Evolutionary conservation across 2,113 vertebrate genomes (phyloP), one percentile per base, ranked within the genome.

Genomic region (Chaenocephalus aceratus): DNA sequence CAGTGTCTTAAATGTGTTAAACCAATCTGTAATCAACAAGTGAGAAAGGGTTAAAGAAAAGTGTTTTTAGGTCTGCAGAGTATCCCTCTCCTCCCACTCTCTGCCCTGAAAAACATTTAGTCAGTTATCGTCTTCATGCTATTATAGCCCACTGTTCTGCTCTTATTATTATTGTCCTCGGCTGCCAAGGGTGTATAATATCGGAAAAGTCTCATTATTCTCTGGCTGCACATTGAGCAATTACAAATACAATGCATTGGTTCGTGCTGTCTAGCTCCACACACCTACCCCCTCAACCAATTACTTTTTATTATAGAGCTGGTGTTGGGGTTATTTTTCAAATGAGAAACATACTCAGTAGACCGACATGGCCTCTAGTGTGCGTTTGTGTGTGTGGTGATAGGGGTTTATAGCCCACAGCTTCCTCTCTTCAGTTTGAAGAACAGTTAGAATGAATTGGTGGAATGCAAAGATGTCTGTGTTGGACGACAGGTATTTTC

Each of bases 151-250:
- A 21, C 53, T 54, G 11, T 60, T 77, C 80, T 51, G 45, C 45
- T 76, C 16, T 60, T 77, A 75, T 72, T 77, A 65, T 79, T 77
- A 62, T 76, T 73, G 62, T 78, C 21, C 72, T 59, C 60, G 14
- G 9, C 66, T 72, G 84, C 75, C 30, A 3, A 73, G 61, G 58
- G 72, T 75, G 83, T 65, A 77, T 71, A 60, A 66, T 86, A 79
- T 62, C 34, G n/a, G 79, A 80, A 78, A 80, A 75, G 67, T 73
- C 82, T 79, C 73, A 80, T 90, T 86, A 87, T 87, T 82, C 60
- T 76, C 73, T 58, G 76, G 84, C 70, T 60, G 65, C 74, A 80
- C 21, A 53, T 77, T 82, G 77, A 76, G 67, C 58, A 88, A 90
- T 88, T 81, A 86, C 73, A 80, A 83, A 81, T 58, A 64, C 66